Base-by-base conservation (phyloP, 2,113 vertebrate species). In the Mus pahari region DNA sequence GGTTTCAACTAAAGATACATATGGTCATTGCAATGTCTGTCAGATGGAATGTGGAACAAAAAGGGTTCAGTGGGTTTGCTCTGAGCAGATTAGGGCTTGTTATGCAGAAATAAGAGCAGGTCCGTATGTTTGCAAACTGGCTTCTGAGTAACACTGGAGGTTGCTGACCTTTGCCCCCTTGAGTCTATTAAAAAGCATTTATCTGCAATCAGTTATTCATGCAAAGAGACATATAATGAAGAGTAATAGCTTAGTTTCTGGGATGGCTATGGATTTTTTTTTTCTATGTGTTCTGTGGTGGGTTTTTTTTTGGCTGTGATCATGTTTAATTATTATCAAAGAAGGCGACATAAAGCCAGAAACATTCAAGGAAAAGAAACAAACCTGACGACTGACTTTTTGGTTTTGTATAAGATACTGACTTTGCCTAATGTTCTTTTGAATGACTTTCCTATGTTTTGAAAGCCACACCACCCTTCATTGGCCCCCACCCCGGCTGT, bases 1-100 rank as follows among this genome's bases (percentile, higher is more conserved):
- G 96, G 95, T 97, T 97, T 94, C 86, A 89, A 77, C 90, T 86
- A 84, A 89, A 73, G 91, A 97, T 94, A 92, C 97, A 97, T 98
- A 97, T 97, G 94, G 97, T 92, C 97, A 97, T 4, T 97, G 96
- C 94, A 89, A 48, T 89, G 94, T 82, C 96, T 97, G 91, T 97
- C 89, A 95, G 89, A 95, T 92, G 89, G 77, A 70, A 90, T 66
- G 17, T 45, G 48, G 88, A 93, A 74, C 31, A 94, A 92, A 81
- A 93, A 45, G 86, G 5, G 50, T 73, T 90, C 88, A 31, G 11
- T 58, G 39, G 75, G 53, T 92, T 42, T 93, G 86, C 81, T 90
- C 39, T 82, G 79, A 86, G 26, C 53, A 96, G 60, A 70, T 94
- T 90, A 90, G 82, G 64, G 66, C 88, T 93, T 84, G 74, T 39